Evolutionary conservation across 2,888 invertebrate genomes (phyloP).

Genomic region (Venustoraphidia nigricollis): DNA sequence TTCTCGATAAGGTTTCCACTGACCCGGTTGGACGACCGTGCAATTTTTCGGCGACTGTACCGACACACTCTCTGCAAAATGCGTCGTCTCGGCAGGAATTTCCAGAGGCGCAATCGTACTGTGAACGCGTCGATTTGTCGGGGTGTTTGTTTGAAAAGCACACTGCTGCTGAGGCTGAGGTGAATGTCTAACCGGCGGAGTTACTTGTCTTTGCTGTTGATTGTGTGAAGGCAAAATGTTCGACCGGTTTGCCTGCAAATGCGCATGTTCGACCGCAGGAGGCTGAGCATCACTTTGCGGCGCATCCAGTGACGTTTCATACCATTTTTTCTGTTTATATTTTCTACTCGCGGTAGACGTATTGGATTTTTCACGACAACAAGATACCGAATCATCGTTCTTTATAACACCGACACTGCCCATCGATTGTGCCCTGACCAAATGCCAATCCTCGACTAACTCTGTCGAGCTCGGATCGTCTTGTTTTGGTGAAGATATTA

Average conservation of each 20-base stretch:
- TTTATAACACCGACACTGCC: constrained; percentile 36
- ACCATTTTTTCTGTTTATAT: constrained; percentile 29
- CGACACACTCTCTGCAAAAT: constrained; percentile 32
- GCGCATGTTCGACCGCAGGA: too few relatives aligned
- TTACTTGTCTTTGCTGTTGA: too few relatives aligned
- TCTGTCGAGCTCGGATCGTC: not conserved
- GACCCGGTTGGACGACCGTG: constrained; percentile 74
- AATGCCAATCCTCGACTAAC: constrained; percentile 21
- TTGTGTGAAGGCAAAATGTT: too few relatives aligned
- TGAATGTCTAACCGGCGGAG: too few relatives aligned
- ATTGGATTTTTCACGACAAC: not conserved
- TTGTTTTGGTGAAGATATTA: not conserved
- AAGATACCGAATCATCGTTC: constrained; percentile 15
- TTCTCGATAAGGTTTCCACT: constrained; percentile 82
- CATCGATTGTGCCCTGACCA: constrained; percentile 40
- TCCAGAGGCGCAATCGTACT: constrained; percentile 21
- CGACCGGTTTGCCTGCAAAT: too few relatives aligned
- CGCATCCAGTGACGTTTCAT: constrained; percentile 28
- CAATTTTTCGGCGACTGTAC: constrained; percentile 69
- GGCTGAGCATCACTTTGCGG: constrained; percentile 6
- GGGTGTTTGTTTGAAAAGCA: too few relatives aligned
- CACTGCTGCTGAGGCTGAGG: too few relatives aligned
- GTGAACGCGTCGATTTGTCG: too few relatives aligned
- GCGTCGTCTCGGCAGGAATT: constrained; percentile 28
- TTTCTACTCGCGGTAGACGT: constrained; percentile 17